Conservation (phyloP, 1,140 invertebrate species). For the Notospermus geniculatus region DNA sequence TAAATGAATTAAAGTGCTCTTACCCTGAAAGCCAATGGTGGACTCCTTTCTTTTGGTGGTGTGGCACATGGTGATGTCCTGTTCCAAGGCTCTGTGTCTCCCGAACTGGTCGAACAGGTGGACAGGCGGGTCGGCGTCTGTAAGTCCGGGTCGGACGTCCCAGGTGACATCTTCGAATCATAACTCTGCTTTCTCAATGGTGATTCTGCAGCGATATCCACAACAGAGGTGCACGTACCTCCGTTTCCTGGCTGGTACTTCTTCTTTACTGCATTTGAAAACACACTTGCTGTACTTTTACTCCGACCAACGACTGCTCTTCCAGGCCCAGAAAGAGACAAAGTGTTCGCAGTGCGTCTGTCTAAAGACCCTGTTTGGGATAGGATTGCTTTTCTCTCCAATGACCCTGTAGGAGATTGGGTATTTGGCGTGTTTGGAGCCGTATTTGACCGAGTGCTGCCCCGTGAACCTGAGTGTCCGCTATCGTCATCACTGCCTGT, state of each 20-base stretch:
- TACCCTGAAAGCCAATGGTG: neutral
- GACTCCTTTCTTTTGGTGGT: neutral
- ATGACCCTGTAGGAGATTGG: slow-evolving; percentile 1
- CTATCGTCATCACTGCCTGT: slow-evolving; percentile 2
- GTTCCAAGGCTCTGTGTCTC: neutral
- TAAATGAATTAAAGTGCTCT: too few relatives aligned
- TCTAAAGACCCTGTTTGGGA: neutral
- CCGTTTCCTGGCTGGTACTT: neutral
- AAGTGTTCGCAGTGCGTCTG: neutral
- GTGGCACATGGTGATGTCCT: neutral
- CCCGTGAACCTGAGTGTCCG: neutral
- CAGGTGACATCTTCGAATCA: neutral
- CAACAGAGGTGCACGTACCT: neutral
- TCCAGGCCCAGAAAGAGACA: slow-evolving; percentile 1
- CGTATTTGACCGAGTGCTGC: neutral
- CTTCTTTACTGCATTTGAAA: slow-evolving; percentile 3
- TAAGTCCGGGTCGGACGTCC: neutral
- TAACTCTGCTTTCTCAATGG: neutral
- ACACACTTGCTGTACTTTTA: slow-evolving; percentile 2
- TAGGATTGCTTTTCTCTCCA: neutral
- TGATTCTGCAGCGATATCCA: neutral
- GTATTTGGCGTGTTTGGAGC: neutral
- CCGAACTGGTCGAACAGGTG: too few relatives aligned
- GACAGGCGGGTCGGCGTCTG: too few relatives aligned
- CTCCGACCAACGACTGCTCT: neutral